Conservation (phyloP, 2,888 invertebrate genomes). For the Oscheius sp. region DNA sequence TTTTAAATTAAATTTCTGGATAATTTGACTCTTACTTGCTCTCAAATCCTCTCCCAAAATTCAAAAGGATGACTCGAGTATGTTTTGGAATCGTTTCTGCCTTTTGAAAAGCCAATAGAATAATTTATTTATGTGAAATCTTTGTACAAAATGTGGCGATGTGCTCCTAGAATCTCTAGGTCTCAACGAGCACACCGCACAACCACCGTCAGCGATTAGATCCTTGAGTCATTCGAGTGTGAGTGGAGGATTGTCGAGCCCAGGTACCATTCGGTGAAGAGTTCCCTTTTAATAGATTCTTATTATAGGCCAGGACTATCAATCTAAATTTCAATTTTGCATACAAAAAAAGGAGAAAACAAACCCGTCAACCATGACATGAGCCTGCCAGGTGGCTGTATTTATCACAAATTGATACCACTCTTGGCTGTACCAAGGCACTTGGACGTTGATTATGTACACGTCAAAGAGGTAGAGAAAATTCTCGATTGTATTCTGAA, state of each 20-base stretch:
- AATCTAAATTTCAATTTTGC: not conserved
- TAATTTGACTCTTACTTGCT: too few relatives aligned
- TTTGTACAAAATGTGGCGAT: too few relatives aligned
- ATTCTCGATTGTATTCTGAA: conserved; percentile 21
- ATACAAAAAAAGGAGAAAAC: not conserved
- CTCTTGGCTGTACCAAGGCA: not conserved
- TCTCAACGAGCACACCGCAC: too few relatives aligned
- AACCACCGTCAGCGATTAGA: too few relatives aligned
- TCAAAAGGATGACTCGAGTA: too few relatives aligned
- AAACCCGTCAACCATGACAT: conserved; percentile 23
- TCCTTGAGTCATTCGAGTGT: too few relatives aligned
- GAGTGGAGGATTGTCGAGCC: not conserved
- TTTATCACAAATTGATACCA: conserved; percentile 22
- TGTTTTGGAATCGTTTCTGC: too few relatives aligned
- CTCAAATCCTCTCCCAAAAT: too few relatives aligned
- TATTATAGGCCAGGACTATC: conserved; percentile 4
- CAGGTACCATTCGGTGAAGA: not conserved
- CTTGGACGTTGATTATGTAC: not conserved
- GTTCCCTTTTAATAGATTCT: not conserved
- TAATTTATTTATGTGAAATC: too few relatives aligned
- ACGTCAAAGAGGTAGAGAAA: conserved; percentile 16
- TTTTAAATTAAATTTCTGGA: too few relatives aligned
- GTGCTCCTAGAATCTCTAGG: too few relatives aligned
- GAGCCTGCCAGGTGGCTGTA: conserved; percentile 3
- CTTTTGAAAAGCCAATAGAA: too few relatives aligned